phyloP scores from a whole-genome alignment of 2,113 vertebrate species.

The Empidonax traillii region DNA sequence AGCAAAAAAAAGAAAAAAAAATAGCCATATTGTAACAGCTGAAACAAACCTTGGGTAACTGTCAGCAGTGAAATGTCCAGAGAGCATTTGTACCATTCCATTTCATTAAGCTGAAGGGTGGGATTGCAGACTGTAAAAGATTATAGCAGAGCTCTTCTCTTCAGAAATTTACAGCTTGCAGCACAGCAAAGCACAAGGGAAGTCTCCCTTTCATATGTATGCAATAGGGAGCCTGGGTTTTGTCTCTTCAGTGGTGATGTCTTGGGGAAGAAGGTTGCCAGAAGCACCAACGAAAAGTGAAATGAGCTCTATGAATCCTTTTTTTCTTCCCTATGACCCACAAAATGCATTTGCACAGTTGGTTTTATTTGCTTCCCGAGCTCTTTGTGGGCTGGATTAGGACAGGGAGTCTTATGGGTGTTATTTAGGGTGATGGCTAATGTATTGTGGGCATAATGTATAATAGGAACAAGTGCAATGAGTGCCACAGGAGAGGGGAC shows the following conservation, averaged over 20 bases:
- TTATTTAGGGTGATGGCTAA: background rate
- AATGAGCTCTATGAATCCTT: slow-evolving; percentile 42
- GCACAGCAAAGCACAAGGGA: background rate
- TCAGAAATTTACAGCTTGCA: slow-evolving; percentile 56
- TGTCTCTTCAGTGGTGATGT: slow-evolving; percentile 54
- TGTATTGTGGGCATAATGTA: background rate
- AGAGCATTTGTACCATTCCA: slow-evolving; percentile 68
- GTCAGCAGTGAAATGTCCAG: slow-evolving; percentile 64
- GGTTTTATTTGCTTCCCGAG: slow-evolving; percentile 23
- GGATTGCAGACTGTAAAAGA: slow-evolving; percentile 66
- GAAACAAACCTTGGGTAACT: slow-evolving; percentile 62
- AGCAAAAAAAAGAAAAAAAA: slow-evolving; percentile 48
- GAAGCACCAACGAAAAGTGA: slow-evolving; percentile 69
- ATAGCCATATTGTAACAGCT: slow-evolving; percentile 58
- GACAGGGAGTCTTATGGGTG: background rate
- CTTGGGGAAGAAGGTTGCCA: slow-evolving; percentile 64
- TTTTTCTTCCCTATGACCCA: background rate
- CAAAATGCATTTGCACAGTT: slow-evolving; percentile 19
- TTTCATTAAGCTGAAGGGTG: slow-evolving; percentile 70
- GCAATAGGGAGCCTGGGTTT: slow-evolving; percentile 54
- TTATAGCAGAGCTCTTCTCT: slow-evolving; percentile 57
- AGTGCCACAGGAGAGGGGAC: background rate
- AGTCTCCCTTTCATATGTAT: slow-evolving; percentile 26
- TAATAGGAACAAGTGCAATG: background rate
- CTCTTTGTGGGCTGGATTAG: slow-evolving; percentile 1